These are phyloP conservation scores for Neelides sp. DNA, from an alignment of 1,140 invertebrate species.

Conservation along the genomic window DNA sequence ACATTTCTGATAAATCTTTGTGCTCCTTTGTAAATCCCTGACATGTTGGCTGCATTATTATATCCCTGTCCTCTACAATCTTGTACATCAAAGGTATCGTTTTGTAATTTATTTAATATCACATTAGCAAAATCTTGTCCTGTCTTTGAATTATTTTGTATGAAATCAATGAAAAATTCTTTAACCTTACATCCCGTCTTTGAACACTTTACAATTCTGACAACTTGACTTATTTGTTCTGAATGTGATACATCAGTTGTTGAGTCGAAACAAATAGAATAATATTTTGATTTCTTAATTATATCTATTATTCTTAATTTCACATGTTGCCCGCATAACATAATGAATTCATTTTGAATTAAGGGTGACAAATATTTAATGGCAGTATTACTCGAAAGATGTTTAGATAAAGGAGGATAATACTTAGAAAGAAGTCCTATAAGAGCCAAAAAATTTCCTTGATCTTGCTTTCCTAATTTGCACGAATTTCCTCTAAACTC, in stretches of 20 bases:
- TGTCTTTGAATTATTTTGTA: background rate
- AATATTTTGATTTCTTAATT: background rate
- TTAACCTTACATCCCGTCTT: background rate
- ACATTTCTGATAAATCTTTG: slow-evolving; percentile 4
- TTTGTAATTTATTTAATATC: background rate
- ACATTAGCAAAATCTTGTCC: background rate
- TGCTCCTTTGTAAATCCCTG: slow-evolving; percentile 8
- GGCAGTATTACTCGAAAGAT: background rate
- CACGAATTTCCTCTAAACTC: background rate
- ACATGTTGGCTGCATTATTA: slow-evolving; percentile 16
- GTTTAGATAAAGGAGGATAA: background rate
- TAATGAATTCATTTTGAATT: slow-evolving; percentile 7
- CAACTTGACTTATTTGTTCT: background rate
- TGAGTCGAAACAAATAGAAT: background rate
- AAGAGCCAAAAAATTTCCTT: background rate
- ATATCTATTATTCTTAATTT: background rate
- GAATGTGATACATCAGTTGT: background rate
- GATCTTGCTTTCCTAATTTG: background rate
- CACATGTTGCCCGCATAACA: background rate
- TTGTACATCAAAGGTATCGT: background rate
- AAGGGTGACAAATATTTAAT: background rate
- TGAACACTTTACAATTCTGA: background rate
- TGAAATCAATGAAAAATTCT: background rate
- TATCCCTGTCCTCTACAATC: slow-evolving; percentile 10
- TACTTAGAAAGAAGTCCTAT: background rate